Evolutionary conservation across 2,797 vertebrate species (phyloP).

Genomic region (Premnoplex brunnescens): DNA sequence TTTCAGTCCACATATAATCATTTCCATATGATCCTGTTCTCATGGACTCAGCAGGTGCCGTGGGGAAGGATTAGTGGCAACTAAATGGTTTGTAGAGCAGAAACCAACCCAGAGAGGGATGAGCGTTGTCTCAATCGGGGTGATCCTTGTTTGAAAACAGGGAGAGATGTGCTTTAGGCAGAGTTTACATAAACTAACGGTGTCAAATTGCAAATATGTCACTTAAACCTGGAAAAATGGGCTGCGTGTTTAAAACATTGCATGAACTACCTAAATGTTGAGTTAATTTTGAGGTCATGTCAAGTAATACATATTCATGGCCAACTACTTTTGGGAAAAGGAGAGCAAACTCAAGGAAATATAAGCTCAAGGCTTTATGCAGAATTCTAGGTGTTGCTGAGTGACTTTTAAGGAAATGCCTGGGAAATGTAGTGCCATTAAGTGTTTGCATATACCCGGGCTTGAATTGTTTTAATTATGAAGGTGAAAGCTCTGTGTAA

Average conservation of each 20-base stretch:
- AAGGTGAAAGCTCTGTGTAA: conserved; percentile 12
- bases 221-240: background rate
- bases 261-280: background rate
- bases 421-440: conserved; percentile 21
- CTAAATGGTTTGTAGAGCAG: background rate
- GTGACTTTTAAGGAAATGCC: conserved; percentile 41
- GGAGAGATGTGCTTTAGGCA: background rate
- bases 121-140: background rate
- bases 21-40: background rate
- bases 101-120: background rate
- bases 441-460: background rate
- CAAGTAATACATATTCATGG: background rate
- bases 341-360: background rate
- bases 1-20: background rate
- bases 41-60: background rate
- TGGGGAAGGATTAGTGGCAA: background rate
- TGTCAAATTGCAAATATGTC: background rate
- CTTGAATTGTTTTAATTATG: background rate
- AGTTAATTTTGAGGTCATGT: conserved; percentile 7
- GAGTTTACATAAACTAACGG: background rate
- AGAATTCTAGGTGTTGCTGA: background rate
- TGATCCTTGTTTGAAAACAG: background rate
- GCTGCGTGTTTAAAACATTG: background rate
- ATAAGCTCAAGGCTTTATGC: background rate
- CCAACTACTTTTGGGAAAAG: background rate